Conservation (phyloP, 1,140 invertebrate genomes). For the Hycleus cichorii region DNA sequence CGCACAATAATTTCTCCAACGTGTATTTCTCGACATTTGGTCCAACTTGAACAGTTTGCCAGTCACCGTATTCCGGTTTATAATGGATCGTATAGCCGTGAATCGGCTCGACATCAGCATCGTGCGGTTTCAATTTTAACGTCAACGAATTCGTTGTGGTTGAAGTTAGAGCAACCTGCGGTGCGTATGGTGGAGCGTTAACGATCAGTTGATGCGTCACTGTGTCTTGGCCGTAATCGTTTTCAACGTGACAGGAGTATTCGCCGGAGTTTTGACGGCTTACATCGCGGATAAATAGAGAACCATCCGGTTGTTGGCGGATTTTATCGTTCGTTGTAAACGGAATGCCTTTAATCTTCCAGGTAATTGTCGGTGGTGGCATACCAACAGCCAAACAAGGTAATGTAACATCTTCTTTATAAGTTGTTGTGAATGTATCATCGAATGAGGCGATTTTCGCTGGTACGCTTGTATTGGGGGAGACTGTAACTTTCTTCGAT, state of each 20-base stretch:
- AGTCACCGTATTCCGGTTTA: conserved; percentile 88
- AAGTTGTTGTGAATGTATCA: conserved; percentile 80
- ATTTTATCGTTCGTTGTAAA: conserved; percentile 59
- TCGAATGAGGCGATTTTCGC: conserved; percentile 90
- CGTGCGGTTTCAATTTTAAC: conserved; percentile 68
- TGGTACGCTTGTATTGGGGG: conserved; percentile 78
- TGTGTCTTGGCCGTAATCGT: conserved; percentile 84
- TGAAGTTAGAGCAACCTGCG: conserved; percentile 24
- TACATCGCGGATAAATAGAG: conserved; percentile 81
- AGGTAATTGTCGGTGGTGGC: conserved; percentile 78
- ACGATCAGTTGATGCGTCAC: conserved; percentile 86
- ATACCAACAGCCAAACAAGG: conserved; percentile 86
- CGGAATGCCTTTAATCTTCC: conserved; percentile 61
- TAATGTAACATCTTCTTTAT: conserved; percentile 84
- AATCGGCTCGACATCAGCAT: conserved; percentile 59
- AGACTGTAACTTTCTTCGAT: conserved; percentile 75
- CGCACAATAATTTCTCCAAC: conserved; percentile 80
- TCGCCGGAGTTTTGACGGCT: conserved; percentile 83
- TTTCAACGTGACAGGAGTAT: conserved; percentile 87
- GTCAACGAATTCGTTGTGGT: conserved; percentile 78
- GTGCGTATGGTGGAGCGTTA: conserved; percentile 37
- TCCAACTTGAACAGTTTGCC: conserved; percentile 75
- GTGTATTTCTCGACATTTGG: conserved; percentile 75
- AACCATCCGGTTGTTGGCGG: conserved; percentile 78
- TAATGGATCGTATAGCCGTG: conserved; percentile 88